Evolutionary conservation across 2,797 vertebrate species (phyloP).

Genomic region (Rhinichthys osculus): DNA sequence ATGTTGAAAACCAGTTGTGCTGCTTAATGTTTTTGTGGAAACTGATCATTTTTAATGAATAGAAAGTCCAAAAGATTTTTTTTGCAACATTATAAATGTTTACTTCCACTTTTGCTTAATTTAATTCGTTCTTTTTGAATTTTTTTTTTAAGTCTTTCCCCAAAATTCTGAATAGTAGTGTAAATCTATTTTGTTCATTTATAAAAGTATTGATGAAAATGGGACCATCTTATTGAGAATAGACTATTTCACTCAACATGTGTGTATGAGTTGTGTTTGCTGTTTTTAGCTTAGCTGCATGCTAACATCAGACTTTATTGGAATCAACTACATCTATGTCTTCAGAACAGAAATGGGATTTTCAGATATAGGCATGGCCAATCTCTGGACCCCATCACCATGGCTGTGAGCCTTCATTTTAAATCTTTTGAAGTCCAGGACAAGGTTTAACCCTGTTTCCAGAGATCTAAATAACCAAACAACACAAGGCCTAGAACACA

Average conservation of each 20-base stretch:
- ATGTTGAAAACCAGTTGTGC: not conserved
- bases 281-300: not conserved
- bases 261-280: not conserved
- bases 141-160: not conserved
- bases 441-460: slow-evolving; percentile 17
- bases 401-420: slow-evolving; percentile 3
- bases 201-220: not conserved
- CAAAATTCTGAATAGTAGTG: not conserved
- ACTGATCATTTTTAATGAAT: no score
- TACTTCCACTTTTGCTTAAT: no score
- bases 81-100: not conserved
- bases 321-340: not conserved
- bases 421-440: slow-evolving; percentile 27
- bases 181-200: not conserved
- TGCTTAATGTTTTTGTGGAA: not conserved
- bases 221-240: not conserved
- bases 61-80: not conserved
- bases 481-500: slow-evolving; percentile 24
- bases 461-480: slow-evolving; percentile 32
- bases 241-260: not conserved
- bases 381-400: slow-evolving; percentile 19
- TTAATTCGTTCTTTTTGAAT: not conserved
- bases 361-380: not conserved
- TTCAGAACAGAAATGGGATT: slow-evolving; percentile 4
- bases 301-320: not conserved